phyloP scores from a whole-genome alignment of 2,113 vertebrate species.

The Casuarius casuarius region DNA sequence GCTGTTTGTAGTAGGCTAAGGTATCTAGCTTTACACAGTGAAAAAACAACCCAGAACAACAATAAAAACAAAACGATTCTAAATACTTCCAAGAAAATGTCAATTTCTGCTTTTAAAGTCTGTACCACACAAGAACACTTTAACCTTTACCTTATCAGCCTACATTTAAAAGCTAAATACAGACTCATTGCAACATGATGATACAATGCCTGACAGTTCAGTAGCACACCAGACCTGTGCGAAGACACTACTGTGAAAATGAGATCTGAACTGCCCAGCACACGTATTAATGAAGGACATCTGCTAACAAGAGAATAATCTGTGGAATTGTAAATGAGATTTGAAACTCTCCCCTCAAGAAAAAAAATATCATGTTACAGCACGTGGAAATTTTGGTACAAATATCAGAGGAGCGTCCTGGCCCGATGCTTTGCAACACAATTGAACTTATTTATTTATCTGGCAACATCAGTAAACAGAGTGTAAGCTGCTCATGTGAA shows the following conservation, averaged over 20 bases:
- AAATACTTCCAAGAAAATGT: neutral
- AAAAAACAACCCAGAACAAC: neutral
- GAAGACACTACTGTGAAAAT: neutral
- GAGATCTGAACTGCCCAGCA: neutral
- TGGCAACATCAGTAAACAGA: neutral
- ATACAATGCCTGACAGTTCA: neutral
- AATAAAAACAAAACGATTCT: neutral
- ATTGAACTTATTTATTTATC: neutral
- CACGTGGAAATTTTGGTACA: neutral
- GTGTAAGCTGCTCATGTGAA: neutral
- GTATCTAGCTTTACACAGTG: neutral
- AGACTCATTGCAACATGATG: neutral
- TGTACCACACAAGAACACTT: neutral
- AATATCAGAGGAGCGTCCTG: neutral
- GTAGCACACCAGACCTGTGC: neutral
- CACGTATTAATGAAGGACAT: neutral
- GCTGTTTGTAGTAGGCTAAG: neutral
- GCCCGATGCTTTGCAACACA: neutral
- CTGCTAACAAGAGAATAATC: neutral
- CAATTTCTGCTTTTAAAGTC: neutral
- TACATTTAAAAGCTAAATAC: neutral
- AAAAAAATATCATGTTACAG: neutral
- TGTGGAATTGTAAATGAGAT: neutral
- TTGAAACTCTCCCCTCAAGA: neutral
- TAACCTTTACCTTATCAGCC: neutral